Conservation (phyloP, 2,113 vertebrate genomes). For the Catagonus wagneri region DNA sequence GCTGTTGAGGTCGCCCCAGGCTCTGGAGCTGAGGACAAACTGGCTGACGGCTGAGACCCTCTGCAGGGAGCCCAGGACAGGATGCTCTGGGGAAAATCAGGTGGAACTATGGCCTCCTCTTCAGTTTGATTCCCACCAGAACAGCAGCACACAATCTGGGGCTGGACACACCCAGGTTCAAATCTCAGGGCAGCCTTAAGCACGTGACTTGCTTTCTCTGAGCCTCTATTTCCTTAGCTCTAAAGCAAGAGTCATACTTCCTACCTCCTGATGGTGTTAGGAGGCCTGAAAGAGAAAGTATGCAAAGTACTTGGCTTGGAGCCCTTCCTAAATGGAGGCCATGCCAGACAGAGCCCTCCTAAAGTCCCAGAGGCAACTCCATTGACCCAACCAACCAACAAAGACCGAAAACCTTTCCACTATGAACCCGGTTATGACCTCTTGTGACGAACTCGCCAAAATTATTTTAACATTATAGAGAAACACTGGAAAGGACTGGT, state of each 20-base stretch:
- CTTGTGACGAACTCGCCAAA: background rate
- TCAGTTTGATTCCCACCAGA: background rate
- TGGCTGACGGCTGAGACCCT: background rate
- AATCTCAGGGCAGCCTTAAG: background rate
- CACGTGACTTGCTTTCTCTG: background rate
- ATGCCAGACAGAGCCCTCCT: background rate
- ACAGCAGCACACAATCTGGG: background rate
- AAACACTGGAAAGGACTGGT: background rate
- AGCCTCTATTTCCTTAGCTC: background rate
- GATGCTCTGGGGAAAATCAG: background rate
- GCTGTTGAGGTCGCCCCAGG: background rate
- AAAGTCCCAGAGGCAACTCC: background rate
- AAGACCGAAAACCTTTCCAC: background rate
- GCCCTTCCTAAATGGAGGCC: background rate
- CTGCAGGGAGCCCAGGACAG: background rate
- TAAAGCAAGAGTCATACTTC: background rate
- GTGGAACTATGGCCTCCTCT: background rate
- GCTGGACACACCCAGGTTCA: background rate
- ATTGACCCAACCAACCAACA: background rate
- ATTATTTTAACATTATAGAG: slow-evolving; percentile 1
- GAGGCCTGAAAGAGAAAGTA: background rate
- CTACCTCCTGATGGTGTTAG: background rate
- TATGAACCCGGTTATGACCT: background rate
- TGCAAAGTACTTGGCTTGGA: background rate
- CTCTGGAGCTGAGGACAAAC: background rate